Evolutionary conservation across 2,797 vertebrate genomes (phyloP).

Genomic region (Knipowitschia caucasica): DNA sequence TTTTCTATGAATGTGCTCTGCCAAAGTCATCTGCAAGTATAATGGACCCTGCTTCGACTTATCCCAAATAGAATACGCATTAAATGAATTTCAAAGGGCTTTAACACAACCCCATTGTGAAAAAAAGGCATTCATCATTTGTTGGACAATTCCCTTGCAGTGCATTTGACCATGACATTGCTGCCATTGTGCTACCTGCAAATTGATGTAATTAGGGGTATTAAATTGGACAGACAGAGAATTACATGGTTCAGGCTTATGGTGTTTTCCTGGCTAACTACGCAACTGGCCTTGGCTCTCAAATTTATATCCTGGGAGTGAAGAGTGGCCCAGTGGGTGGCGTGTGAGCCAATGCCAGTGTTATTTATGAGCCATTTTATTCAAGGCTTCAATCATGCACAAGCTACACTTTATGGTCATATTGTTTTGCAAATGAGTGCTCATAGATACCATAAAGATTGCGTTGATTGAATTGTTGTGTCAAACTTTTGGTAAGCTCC

Average conservation of each 20-base stretch:
- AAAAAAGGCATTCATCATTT: conserved; percentile 49
- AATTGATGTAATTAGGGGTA: conserved; percentile 35
- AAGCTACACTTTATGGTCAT: not conserved
- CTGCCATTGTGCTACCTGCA: conserved; percentile 21
- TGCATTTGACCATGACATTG: conserved; percentile 31
- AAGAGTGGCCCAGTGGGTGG: not conserved
- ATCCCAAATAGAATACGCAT: conserved; percentile 44
- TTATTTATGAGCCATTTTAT: conserved; percentile 4
- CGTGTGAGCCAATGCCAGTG: conserved; percentile 3
- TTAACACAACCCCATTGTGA: conserved; percentile 44
- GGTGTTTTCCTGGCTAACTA: conserved; percentile 12
- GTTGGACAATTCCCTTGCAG: conserved; percentile 29
- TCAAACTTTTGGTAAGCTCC: not conserved
- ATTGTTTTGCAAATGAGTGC: not conserved
- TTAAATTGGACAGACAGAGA: conserved; percentile 19
- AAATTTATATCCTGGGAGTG: conserved; percentile 10
- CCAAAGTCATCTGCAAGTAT: conserved; percentile 64
- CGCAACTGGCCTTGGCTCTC: not conserved
- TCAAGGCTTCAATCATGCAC: conserved; percentile 2
- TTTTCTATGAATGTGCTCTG: conserved; percentile 40
- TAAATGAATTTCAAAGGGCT: conserved; percentile 61
- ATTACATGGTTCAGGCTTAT: conserved; percentile 21
- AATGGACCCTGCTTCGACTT: conserved; percentile 45
- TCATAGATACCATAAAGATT: not conserved
- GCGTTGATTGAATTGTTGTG: not conserved